Conservation (phyloP, 1,140 invertebrate genomes). For the Saccostrea cuccullata region DNA sequence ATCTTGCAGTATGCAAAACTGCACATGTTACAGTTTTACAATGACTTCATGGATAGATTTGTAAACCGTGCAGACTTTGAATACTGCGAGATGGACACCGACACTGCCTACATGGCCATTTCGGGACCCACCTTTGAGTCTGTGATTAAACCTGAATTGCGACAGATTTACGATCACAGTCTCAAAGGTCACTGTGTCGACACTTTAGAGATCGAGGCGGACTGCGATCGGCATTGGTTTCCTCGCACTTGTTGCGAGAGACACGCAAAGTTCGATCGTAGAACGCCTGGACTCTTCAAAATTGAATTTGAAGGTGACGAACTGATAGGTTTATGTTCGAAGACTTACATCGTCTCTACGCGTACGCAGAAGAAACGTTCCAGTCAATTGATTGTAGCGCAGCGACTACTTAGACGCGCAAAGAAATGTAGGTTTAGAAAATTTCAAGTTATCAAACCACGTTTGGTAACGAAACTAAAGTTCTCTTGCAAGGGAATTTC, state of each 20-base stretch:
- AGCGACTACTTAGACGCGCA: not conserved
- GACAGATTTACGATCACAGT: not conserved
- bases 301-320: constrained; percentile 39
- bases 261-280: constrained; percentile 38
- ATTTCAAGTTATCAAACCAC: not conserved
- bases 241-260: constrained; percentile 48
- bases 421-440: constrained; percentile 23
- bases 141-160: constrained; percentile 48
- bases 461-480: constrained; percentile 7
- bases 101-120: constrained; percentile 55
- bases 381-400: not conserved
- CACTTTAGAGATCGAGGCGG: constrained; percentile 3
- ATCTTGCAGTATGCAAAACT: constrained; percentile 64
- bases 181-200: constrained; percentile 7
- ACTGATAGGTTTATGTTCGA: constrained; percentile 17
- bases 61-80: constrained; percentile 56
- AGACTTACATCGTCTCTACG: constrained; percentile 40
- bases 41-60: constrained; percentile 60
- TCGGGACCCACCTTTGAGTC: constrained; percentile 19
- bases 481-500: constrained; percentile 45
- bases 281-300: constrained; percentile 43
- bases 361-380: not conserved
- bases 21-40: constrained; percentile 63
- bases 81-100: constrained; percentile 64
- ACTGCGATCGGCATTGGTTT: constrained; percentile 32